Base-by-base conservation (phyloP, 2,797 vertebrate species). In the Parauchenoglanis punctatus region DNA sequence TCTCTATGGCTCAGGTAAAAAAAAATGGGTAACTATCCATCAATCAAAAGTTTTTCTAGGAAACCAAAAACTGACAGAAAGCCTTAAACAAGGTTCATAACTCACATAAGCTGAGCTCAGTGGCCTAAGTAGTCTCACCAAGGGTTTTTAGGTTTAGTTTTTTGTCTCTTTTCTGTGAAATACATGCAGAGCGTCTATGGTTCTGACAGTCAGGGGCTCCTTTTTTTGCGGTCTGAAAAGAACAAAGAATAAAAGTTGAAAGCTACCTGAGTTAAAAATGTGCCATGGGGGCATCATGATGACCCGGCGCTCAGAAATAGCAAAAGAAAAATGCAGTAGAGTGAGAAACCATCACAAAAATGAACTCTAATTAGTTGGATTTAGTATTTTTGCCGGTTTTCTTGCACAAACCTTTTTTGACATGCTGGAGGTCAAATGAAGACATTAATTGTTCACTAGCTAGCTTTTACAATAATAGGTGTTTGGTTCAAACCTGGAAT, bases 221-320 rank as follows among this genome's bases (percentile, higher is more conserved):
- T 23, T 61, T 61, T 59, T 44, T 7, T 40, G 7, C 75, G 54
- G n/a, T 31, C 75, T 44, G 11, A 81, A 59, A 81, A 25, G 31
- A 81, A 25, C 31, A 81, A 81, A 59, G 77, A 44, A 81, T 25
- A 40, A 23, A 25, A 44, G 10, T 81, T 80, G 77, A 80, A 59
- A 80, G 54, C 4, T 11, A 58, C 8, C 8, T 1, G 28, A 40
- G 28, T 80, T 80, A 80, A 40, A 59, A 10, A 61, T 44, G 31
- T 61, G 56, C 56, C 77, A 44, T 25, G 10, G 31, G 77, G 77
- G 77, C 56, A 40, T n/a, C 31, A 40, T 7, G 12, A 59, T 81
- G 77, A 59, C 56, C 77, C 59, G 77, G 20, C 59, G 56, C 31
- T 13, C 77, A 23, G 20, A 40, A 63, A n/a, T 25, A 81, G 31